phyloP scores from a whole-genome alignment of 2,113 vertebrate species.

The Lanius ludovicianus region DNA sequence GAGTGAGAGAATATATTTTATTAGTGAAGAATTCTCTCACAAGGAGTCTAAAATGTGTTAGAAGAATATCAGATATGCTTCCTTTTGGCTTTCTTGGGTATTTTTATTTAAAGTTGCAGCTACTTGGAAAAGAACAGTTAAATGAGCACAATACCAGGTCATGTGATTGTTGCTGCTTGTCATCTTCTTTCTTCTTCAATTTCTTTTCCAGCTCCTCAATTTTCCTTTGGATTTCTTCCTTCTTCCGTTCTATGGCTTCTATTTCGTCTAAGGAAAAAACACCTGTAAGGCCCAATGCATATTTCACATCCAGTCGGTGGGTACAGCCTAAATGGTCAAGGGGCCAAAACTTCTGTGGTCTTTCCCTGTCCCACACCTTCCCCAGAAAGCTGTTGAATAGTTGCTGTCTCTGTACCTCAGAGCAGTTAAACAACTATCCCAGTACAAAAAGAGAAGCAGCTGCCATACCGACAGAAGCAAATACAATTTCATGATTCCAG shows the following conservation, averaged over 20 bases:
- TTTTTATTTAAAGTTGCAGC: neutral
- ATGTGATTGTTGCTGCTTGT: neutral
- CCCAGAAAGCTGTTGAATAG: neutral
- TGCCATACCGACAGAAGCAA: neutral
- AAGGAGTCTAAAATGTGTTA: neutral
- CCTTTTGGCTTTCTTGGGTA: neutral
- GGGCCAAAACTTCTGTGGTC: neutral
- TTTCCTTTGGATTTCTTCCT: constrained; percentile 73
- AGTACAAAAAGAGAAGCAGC: neutral
- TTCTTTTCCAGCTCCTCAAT: constrained; percentile 78
- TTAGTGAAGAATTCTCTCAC: neutral
- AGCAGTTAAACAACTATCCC: neutral
- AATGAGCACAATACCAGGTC: constrained; percentile 58
- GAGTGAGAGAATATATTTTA: neutral
- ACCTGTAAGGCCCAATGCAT: neutral
- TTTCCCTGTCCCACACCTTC: neutral
- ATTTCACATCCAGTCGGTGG: neutral
- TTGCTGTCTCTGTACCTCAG: neutral
- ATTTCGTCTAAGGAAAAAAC: constrained; percentile 68
- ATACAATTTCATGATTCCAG: neutral
- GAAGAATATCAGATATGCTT: neutral
- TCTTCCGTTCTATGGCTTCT: constrained; percentile 68
- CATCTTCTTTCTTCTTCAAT: constrained; percentile 60
- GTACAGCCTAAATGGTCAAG: neutral
- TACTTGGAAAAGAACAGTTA: neutral